Evolutionary conservation across 2,888 invertebrate species (phyloP).

Genomic region (Tolmerus cingulatus): DNA sequence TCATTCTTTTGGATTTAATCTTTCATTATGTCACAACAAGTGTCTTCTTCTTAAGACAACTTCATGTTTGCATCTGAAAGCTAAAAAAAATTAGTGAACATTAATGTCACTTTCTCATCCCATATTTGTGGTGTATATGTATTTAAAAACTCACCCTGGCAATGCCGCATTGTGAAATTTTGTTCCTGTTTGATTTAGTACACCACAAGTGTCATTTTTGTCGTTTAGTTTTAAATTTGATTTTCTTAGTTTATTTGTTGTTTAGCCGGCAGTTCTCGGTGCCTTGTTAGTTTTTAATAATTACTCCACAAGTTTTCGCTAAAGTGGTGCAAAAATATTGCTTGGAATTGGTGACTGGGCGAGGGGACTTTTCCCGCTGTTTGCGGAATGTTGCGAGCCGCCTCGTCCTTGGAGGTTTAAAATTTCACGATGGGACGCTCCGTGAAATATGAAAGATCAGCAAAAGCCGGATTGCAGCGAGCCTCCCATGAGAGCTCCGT

Average conservation of each 20-base stretch:
- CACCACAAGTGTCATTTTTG: background rate
- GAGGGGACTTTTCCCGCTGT: background rate
- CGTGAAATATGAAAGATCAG: conserved; percentile 11
- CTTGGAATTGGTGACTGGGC: background rate
- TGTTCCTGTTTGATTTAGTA: background rate
- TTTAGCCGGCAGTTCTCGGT: background rate
- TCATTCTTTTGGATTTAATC: background rate
- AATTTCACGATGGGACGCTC: conserved; percentile 32
- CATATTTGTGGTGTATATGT: background rate
- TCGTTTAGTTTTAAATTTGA: conserved; percentile 21
- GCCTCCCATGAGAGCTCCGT: background rate
- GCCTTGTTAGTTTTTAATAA: background rate
- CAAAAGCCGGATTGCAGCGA: background rate
- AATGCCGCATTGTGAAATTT: background rate
- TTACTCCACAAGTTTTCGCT: background rate
- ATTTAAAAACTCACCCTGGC: background rate
- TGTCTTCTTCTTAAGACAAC: background rate
- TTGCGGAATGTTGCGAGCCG: background rate
- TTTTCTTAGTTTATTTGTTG: background rate
- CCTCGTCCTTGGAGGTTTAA: conserved; percentile 10
- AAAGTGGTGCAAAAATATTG: background rate
- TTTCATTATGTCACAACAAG: background rate
- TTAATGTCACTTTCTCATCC: background rate
- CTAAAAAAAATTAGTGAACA: background rate
- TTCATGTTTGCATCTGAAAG: background rate